A percentile compares a stretch with the other conserved stretches of the same genome.
Evolutionary conservation across 2,797 vertebrate genomes (phyloP).

Genomic region (Bufotes viridis): DNA sequence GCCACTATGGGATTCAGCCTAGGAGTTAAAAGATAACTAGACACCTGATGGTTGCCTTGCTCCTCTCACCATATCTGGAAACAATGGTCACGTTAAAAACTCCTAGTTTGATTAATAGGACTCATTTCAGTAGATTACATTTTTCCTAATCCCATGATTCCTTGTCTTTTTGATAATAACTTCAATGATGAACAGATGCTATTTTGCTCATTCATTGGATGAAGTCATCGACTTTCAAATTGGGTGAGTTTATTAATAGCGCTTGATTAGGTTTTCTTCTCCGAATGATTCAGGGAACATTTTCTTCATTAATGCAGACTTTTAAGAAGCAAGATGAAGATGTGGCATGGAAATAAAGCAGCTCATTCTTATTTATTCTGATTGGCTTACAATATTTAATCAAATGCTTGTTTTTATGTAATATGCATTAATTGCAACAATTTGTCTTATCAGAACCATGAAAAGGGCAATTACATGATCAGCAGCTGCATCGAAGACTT

Average conservation of each 20-base stretch:
- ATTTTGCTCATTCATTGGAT: slow-evolving; percentile 39
- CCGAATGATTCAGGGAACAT: slow-evolving; percentile 60
- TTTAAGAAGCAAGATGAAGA: slow-evolving; percentile 46
- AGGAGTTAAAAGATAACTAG: background rate
- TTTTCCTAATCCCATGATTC: slow-evolving; percentile 26
- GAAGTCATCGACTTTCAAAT: slow-evolving; percentile 63
- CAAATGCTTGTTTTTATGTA: slow-evolving; percentile 62
- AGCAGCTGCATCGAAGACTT: slow-evolving; percentile 57
- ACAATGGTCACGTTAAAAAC: background rate
- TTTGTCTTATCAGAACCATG: slow-evolving; percentile 64
- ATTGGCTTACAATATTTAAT: slow-evolving; percentile 64
- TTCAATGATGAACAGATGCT: slow-evolving; percentile 54
- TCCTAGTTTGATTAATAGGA: background rate
- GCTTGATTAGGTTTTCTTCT: slow-evolving; percentile 55
- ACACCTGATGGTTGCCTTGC: background rate
- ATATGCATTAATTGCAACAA: slow-evolving; percentile 65
- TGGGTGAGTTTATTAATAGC: slow-evolving; percentile 40
- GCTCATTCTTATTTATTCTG: slow-evolving; percentile 61
- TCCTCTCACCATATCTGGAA: background rate
- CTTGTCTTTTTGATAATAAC: slow-evolving; percentile 40
- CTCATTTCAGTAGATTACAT: slow-evolving; percentile 8
- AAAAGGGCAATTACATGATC: slow-evolving; percentile 59
- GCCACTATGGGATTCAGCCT: background rate
- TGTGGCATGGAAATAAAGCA: slow-evolving; percentile 41
- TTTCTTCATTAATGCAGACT: slow-evolving; percentile 55